These are phyloP conservation scores for Eulithis prunata DNA, from an alignment of 2,888 invertebrate genomes.

Conservation along the genomic window DNA sequence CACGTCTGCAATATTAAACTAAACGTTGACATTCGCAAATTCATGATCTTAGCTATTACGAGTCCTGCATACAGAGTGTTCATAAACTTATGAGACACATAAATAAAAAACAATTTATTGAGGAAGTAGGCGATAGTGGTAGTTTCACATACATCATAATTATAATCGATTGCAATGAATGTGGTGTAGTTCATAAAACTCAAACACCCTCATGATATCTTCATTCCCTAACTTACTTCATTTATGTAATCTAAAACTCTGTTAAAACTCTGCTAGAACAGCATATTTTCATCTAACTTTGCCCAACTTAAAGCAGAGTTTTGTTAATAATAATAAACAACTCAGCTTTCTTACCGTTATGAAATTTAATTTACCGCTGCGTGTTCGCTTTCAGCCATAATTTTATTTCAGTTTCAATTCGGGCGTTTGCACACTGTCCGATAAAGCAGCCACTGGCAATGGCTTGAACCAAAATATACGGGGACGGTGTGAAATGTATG, in stretches of 20 bases:
- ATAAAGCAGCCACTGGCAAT: too few relatives aligned
- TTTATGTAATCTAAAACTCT: too few relatives aligned
- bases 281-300: too few relatives aligned
- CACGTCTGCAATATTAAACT: slow-evolving; percentile 19
- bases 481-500: too few relatives aligned
- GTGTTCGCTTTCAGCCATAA: slow-evolving; percentile 36
- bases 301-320: not conserved
- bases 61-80: slow-evolving; percentile 36
- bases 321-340: slow-evolving; percentile 15
- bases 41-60: slow-evolving; percentile 35
- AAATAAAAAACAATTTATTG: slow-evolving; percentile 43
- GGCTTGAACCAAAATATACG: too few relatives aligned
- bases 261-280: too few relatives aligned
- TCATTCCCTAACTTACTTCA: too few relatives aligned
- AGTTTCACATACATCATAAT: too few relatives aligned
- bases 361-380: slow-evolving; percentile 33
- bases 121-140: slow-evolving; percentile 33
- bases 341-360: slow-evolving; percentile 13
- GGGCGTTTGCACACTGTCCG: too few relatives aligned
- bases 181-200: too few relatives aligned
- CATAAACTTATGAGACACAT: slow-evolving; percentile 30
- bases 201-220: too few relatives aligned
- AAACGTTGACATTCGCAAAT: slow-evolving; percentile 22
- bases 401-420: slow-evolving; percentile 34
- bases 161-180: too few relatives aligned